Evolutionary conservation across 2,888 invertebrate genomes (phyloP).

Genomic region (Drosophila monieri): DNA sequence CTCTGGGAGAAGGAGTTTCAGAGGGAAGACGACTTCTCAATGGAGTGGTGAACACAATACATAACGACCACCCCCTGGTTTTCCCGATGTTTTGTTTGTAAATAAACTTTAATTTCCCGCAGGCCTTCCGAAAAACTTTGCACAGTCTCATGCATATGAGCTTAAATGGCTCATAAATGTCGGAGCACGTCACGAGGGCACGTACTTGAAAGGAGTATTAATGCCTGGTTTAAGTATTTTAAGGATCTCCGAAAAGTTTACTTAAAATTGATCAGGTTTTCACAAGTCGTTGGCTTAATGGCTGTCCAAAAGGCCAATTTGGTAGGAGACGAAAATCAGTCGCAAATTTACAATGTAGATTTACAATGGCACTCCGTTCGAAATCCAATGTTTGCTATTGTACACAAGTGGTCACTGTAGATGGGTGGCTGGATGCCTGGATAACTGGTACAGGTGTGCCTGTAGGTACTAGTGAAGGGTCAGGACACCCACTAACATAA

Average conservation of each 20-base stretch:
- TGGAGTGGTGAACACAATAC: neutral
- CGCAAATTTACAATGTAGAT: conserved; percentile 65
- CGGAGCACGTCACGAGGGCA: conserved; percentile 28
- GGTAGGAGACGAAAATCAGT: conserved; percentile 54
- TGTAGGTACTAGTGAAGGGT: neutral
- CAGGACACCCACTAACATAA: conserved; percentile 15
- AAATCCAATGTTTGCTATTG: conserved; percentile 23
- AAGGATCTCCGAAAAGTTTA: conserved; percentile 1
- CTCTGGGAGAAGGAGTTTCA: conserved; percentile 59
- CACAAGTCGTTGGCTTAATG: conserved; percentile 54
- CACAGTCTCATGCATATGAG: neutral
- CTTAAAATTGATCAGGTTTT: conserved; percentile 8
- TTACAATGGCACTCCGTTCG: conserved; percentile 33
- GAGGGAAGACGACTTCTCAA: conserved; percentile 13
- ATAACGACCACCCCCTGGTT: neutral
- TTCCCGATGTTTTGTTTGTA: neutral
- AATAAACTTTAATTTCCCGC: conserved; percentile 28
- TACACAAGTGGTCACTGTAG: neutral
- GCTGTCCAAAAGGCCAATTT: conserved; percentile 46
- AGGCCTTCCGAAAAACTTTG: conserved; percentile 11
- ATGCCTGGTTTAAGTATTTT: conserved; percentile 29
- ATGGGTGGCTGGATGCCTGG: neutral
- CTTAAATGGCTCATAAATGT: conserved; percentile 51
- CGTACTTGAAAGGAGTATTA: conserved; percentile 42
- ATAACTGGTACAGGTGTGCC: neutral